These are phyloP conservation scores for Toxotes chatareus DNA, from an alignment of 2,113 vertebrate species.

Conservation along the genomic window DNA sequence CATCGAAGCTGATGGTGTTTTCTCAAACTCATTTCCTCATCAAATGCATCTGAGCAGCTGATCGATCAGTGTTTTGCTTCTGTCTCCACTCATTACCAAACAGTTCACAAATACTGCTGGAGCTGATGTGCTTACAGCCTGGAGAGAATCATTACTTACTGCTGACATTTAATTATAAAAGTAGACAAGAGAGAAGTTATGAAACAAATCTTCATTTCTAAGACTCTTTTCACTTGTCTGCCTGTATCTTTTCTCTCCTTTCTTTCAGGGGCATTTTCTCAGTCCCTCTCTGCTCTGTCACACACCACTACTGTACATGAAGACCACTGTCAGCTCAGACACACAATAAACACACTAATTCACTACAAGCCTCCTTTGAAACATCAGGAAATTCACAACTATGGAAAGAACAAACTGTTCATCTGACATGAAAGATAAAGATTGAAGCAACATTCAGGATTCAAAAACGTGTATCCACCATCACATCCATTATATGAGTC, in stretches of 20 bases:
- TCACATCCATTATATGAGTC: not conserved
- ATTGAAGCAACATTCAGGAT: not conserved
- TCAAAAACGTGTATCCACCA: not conserved
- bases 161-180: conserved; percentile 21
- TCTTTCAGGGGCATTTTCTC: not conserved
- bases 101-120: conserved; percentile 13
- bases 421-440: not conserved
- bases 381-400: not conserved
- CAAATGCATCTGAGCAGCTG: conserved; percentile 1
- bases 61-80: conserved; percentile 30
- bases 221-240: not conserved
- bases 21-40: not conserved
- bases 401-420: too few species aligned
- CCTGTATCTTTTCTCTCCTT: not conserved
- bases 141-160: conserved; percentile 9
- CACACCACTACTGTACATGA: not conserved
- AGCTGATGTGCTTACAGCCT: conserved; percentile 24
- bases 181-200: conserved; percentile 7
- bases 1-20: not conserved
- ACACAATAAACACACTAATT: not conserved
- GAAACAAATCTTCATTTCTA: not conserved
- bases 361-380: not conserved
- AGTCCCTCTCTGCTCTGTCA: conserved; percentile 5
- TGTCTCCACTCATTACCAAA: conserved; percentile 30
- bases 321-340: not conserved